phyloP scores from a whole-genome alignment of 2,113 vertebrate genomes.

The Stercorarius parasiticus region DNA sequence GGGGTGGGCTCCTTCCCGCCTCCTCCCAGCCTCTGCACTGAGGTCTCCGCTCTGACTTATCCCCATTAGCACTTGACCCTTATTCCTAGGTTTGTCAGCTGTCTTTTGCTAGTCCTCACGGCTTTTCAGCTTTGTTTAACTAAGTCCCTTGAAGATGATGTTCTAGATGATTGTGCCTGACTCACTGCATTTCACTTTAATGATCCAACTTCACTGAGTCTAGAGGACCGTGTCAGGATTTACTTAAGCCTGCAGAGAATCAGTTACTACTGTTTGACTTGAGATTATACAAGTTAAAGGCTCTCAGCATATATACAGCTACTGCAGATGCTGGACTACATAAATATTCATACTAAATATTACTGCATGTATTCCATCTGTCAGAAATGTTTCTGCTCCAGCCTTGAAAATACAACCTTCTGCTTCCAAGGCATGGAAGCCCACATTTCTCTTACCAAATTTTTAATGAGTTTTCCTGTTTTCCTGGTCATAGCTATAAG shows the following conservation, averaged over 20 bases:
- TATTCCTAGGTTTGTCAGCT: not conserved
- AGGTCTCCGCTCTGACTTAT: not conserved
- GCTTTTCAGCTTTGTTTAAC: not conserved
- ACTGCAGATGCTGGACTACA: not conserved
- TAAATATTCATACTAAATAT: constrained; percentile 1
- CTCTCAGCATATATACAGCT: not conserved
- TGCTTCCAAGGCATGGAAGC: not conserved
- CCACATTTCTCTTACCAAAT: not conserved
- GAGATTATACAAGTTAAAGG: not conserved
- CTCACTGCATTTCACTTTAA: not conserved
- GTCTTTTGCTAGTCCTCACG: not conserved
- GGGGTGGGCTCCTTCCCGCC: not conserved
- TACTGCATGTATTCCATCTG: not conserved
- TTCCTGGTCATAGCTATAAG: not conserved
- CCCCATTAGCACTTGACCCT: not conserved
- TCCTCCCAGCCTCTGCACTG: not conserved
- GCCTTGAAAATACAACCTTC: not conserved
- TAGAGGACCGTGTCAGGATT: not conserved
- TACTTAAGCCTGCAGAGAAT: constrained; percentile 22
- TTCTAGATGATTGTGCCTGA: not conserved
- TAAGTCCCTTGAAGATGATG: not conserved
- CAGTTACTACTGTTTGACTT: not conserved
- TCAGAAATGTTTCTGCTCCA: not conserved
- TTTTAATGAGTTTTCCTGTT: not conserved
- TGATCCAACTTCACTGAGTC: not conserved